Base-by-base conservation (phyloP, 2,797 vertebrate genomes). In the Pangasius sanitwongsei region DNA sequence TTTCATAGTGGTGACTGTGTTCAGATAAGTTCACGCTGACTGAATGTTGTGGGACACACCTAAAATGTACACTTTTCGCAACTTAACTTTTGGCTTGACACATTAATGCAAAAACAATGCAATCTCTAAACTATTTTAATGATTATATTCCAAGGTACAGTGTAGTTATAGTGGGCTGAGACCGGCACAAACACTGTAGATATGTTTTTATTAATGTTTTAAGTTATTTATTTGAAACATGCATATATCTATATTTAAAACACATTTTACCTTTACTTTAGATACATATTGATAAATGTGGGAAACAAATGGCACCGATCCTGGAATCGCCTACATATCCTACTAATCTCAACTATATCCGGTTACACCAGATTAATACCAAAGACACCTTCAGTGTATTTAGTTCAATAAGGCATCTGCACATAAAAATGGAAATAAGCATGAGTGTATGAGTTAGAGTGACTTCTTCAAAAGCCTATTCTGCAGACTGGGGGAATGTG, bases 401-500 rank as follows among this genome's bases (percentile, higher is more conserved):
- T 44, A 48, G 2, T 44, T 65, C 2, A 83, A 44, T n/a, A 83
- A 83, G 3, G 37, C 59, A 23, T 53, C 12, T 28, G 8, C 11
- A 41, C 31, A 63, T 31, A 83, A 20, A 16, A 65, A 41, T 65
- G 23, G 44, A 65, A 75, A 75, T 48, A 61, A 83, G 53, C 53
- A 31, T 20, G 12, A 72, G 28, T 41, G 75, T 72, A 25, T 72
- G 83, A 80, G 44, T 61, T 48, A 75, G 55, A 82, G 48, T 34
- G 15, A 80, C 72, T 69, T 83, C 67, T 67, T 44, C 86, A 84
- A 23, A 87, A 25, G 80, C 28, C 61, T 70, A n/a, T 85, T 25
- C 48, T 11, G 28, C 65, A 77, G 61, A 87, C 74, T 65, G 70
- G 23, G 78, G 31, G 37, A 78, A 89, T 84, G 81, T 83, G 70